phyloP scores from a whole-genome alignment of 2,113 vertebrate genomes.

The Ondatra zibethicus region DNA sequence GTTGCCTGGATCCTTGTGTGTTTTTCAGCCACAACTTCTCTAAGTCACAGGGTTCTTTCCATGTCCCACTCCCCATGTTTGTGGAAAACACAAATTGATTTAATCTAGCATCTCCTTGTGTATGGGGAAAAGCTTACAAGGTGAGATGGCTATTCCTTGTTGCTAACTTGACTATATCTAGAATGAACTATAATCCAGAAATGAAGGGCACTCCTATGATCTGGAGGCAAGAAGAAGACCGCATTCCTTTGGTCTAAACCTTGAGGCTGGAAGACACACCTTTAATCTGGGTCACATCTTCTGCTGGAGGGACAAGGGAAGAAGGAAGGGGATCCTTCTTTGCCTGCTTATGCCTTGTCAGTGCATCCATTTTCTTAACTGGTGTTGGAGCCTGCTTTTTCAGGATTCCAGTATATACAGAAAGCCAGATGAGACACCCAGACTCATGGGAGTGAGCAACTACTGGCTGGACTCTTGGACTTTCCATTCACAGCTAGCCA shows the following conservation, averaged over 20 bases:
- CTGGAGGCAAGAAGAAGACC: neutral
- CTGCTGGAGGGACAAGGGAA: neutral
- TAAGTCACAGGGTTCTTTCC: constrained; percentile 3
- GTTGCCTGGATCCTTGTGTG: constrained; percentile 57
- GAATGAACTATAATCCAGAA: neutral
- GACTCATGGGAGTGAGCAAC: neutral
- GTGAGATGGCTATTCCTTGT: neutral
- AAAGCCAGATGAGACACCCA: neutral
- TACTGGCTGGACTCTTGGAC: neutral
- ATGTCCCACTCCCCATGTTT: neutral
- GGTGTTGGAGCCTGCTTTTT: neutral
- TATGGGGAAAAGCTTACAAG: constrained; percentile 24
- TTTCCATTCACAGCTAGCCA: neutral
- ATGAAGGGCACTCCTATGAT: neutral
- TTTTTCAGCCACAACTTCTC: constrained; percentile 64
- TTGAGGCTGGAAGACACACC: neutral
- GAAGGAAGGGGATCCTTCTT: neutral
- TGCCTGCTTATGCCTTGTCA: neutral
- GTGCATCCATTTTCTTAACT: neutral
- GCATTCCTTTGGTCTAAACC: neutral
- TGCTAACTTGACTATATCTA: neutral
- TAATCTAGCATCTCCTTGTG: constrained; percentile 64
- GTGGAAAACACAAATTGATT: constrained; percentile 80
- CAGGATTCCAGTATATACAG: neutral
- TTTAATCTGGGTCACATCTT: neutral